Base-by-base conservation (phyloP, 1,140 invertebrate species). In the Agrilus planipennis region DNA sequence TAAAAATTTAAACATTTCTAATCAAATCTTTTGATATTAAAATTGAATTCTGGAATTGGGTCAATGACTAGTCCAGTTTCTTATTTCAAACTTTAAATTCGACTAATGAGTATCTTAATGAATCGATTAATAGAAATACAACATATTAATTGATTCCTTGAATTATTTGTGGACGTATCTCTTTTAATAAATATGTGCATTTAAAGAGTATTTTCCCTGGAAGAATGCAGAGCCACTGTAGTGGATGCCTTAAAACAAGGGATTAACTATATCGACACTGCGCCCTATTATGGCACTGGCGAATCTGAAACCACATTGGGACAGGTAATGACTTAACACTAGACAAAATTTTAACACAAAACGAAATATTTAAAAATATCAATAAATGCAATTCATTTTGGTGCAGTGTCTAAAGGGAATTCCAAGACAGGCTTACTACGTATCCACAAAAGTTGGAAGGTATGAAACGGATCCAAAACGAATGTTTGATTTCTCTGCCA, bases 371-470 rank as follows among this genome's bases (percentile, higher is more conserved):
- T n/a, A n/a, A n/a, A n/a, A n/a, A n/a, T n/a, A n/a, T n/a, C n/a
- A 21, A 15, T n/a, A 34, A 16, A 21, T 55, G 55, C n/a, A 20
- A 4, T 17, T 16, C 4, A 11, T 34, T 27, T 27, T 7, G 7
- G 12, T 9, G n/a, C 44, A 82, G 82, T 88, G 84, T 3, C 65
- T 94, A 0, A 68, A 75, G 60, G 75, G 66, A 28, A 69, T 93
- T 41, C 89, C 90, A 0, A 67, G 92, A 18, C 50, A 81, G 46
- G 70, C 83, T 2, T 95, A 84, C 62, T 92, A 90, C 55, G 73
- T 97, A n/a, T 84, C 77, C 9, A 93, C 89, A n/a, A 96, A 96
- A 72, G 76, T 89, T 23, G 87, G 86, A 2, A 72, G 90, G 39
- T 95, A 91, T 55, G 77, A 81, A 45, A 63, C 71, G 18, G 71